Conservation (phyloP, 2,888 invertebrate species). For the Ophioninae sp. region DNA sequence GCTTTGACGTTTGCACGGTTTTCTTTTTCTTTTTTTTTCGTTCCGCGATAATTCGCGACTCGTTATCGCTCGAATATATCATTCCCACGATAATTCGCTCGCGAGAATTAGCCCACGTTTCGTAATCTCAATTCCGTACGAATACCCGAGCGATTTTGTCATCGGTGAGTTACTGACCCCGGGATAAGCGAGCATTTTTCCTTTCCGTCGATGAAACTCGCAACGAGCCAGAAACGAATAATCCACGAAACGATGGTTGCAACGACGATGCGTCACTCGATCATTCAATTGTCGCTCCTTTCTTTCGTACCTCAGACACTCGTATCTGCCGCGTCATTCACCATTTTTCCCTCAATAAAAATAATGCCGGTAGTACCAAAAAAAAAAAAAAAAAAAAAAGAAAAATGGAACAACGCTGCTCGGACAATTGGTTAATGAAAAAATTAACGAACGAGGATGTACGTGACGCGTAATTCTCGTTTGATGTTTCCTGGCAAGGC, state of each 20-base stretch:
- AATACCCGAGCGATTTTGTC: too few relatives aligned
- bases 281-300: conserved; percentile 4
- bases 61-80: too few relatives aligned
- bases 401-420: neutral
- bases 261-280: conserved; percentile 6
- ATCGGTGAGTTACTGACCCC: too few relatives aligned
- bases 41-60: too few relatives aligned
- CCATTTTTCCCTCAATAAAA: too few relatives aligned
- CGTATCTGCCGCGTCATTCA: conserved; percentile 2
- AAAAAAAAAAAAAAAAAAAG: too few relatives aligned
- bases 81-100: too few relatives aligned
- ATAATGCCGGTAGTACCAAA: too few relatives aligned
- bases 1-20: neutral
- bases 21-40: neutral
- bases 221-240: neutral
- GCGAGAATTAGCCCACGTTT: too few relatives aligned
- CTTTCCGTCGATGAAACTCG: neutral
- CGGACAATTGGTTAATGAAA: conserved; percentile 21
- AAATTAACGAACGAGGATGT: conserved; percentile 15
- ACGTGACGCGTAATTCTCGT: conserved; percentile 15
- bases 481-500: conserved; percentile 11
- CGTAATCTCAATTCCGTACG: too few relatives aligned
- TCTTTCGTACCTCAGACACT: neutral
- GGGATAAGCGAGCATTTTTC: too few relatives aligned
- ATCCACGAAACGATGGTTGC: too few relatives aligned